Evolutionary conservation across 2,888 invertebrate species (phyloP), one percentile per base, ranked within the genome.

Genomic region (Congeria kusceri): DNA sequence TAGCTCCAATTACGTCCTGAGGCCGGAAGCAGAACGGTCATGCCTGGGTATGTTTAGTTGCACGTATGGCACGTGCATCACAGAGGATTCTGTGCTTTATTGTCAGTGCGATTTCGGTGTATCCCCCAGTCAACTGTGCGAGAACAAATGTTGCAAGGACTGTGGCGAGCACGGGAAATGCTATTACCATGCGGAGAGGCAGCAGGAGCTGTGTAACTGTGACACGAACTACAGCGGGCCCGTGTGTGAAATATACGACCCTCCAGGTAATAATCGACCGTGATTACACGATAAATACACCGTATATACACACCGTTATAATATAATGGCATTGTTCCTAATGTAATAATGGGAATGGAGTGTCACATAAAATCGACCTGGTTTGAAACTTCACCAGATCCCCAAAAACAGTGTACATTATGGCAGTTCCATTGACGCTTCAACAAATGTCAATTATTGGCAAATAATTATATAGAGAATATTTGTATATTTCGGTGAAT

Each of bases 21-120:
- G 61, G n/a, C 27, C 57, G 23, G 9, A 27, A n/a, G 3, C 25
- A n/a, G 70, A 78, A 25, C 65, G 65, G 7, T 29, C 49, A 28
- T 78, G 78, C 46, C n/a, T n/a, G 0, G 74, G 66, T 15, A 25
- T 53, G 18, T 3, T 56, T 23, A 53, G 25, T 11, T 78, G 78
- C 53, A 13, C 28, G 13, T 62, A 56, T 20, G 78, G 78, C 9
- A 28, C 32, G 1, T 78, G 78, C 56, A 56, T 44, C 3, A 1
- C n/a, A 18, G 29, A 64, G 1, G 69, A 29, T 7, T 58, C 15
- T 9, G 18, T 13, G 9, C 68, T 59, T 18, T 27, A 2, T 4
- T 78, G 78, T 61, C 49, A 65, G 20, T 78, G 78, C 65, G 78
- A 78, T n/a, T 18, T 27, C 3, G 74, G 74, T 11, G 73, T 73